Percentiles rank a stretch among this genome's conserved stretches.
Evolutionary conservation across 2,888 invertebrate species (phyloP).

Genomic region (Neuroscelio doddi): DNA sequence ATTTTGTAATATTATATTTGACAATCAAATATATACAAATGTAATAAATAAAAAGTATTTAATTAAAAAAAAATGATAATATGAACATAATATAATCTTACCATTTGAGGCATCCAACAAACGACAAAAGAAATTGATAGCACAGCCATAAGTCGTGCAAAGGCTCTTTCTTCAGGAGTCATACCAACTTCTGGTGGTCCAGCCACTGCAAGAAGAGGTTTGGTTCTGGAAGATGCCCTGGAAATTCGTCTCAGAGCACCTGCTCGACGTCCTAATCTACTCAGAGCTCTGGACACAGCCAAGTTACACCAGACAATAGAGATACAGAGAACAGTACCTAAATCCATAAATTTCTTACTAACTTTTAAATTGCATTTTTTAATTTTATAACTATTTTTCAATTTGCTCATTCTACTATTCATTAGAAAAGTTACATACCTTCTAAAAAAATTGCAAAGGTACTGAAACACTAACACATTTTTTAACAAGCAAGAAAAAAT

Average conservation of each 20-base stretch:
- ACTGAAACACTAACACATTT: no score
- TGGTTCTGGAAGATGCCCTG: slow-evolving; percentile 63
- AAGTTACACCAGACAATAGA: slow-evolving; percentile 88
- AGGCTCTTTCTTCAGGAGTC: slow-evolving; percentile 87
- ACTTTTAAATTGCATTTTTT: no score
- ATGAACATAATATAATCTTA: slow-evolving; percentile 71
- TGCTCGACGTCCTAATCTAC: slow-evolving; percentile 73
- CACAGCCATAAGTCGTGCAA: slow-evolving; percentile 88
- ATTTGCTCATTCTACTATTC: no score
- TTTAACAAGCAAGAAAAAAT: no score
- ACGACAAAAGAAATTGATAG: slow-evolving; percentile 87
- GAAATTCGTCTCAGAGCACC: slow-evolving; percentile 64
- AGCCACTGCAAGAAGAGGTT: slow-evolving; percentile 57
- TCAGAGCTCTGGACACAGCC: slow-evolving; percentile 85
- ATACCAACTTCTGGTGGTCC: slow-evolving; percentile 60
- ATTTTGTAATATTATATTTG: no score
- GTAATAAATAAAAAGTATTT: not conserved
- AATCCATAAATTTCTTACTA: no score
- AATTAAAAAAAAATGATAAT: slow-evolving; percentile 9
- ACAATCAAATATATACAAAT: not conserved
- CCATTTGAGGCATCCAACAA: slow-evolving; percentile 93
- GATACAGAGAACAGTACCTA: slow-evolving; percentile 82
- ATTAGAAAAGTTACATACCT: no score
- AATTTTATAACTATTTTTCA: no score
- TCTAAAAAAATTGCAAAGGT: no score